These are phyloP conservation scores for Ursus arctos DNA, from an alignment of 2,113 vertebrate genomes.

Conservation along the genomic window DNA sequence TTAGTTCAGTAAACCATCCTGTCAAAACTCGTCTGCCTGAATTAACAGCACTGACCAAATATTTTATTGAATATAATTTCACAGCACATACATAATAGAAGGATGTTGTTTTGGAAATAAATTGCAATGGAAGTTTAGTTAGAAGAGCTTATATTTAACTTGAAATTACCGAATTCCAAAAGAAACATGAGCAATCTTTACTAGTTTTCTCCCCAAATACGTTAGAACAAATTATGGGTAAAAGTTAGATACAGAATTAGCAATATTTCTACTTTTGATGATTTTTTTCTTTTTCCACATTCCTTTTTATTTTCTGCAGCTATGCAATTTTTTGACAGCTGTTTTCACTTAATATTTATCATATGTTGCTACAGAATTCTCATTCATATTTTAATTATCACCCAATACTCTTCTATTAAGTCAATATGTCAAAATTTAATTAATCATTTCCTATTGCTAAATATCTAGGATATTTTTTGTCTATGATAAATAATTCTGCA, in stretches of 20 bases:
- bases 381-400: conserved; percentile 3
- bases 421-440: not conserved
- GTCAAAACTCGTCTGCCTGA: not conserved
- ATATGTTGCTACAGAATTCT: not conserved
- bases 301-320: not conserved
- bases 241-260: not conserved
- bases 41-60: not conserved
- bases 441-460: conserved; percentile 16
- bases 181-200: not conserved
- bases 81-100: not conserved
- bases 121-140: not conserved
- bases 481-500: conserved; percentile 4
- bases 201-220: not conserved
- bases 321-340: not conserved
- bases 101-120: not conserved
- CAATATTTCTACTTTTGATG: not conserved
- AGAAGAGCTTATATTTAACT: not conserved
- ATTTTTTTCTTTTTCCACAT: not conserved
- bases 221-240: not conserved
- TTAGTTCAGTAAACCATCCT: not conserved
- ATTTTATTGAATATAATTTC: not conserved
- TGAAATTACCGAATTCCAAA: not conserved
- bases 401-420: not conserved
- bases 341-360: conserved; percentile 19
- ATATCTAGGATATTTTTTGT: not conserved